These are phyloP conservation scores for Ametastegia equiseti DNA, from an alignment of 2,888 invertebrate species.

Conservation along the genomic window DNA sequence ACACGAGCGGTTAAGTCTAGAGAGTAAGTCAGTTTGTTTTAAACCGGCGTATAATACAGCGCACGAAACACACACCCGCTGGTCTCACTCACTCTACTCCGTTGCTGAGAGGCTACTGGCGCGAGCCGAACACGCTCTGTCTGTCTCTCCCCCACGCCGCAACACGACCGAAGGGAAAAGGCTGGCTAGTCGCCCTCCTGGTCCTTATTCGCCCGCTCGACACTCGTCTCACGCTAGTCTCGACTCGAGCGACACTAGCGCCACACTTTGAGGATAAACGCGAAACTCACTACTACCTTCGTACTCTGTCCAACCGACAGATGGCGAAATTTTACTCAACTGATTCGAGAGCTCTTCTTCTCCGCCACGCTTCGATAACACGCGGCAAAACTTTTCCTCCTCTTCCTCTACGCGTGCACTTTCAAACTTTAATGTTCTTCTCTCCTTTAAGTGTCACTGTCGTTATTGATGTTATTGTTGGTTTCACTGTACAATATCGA, in stretches of 20 bases:
- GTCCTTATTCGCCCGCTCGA: background rate
- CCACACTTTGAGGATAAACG: slow-evolving; percentile 37
- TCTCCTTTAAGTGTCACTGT: background rate
- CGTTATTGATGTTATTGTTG: too few species aligned
- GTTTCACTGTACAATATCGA: too few species aligned
- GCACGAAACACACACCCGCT: slow-evolving; percentile 41
- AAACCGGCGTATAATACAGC: background rate
- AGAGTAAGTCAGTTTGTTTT: slow-evolving; percentile 25
- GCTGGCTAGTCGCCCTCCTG: background rate
- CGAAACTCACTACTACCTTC: slow-evolving; percentile 39
- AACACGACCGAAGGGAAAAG: slow-evolving; percentile 21
- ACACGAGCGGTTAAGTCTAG: slow-evolving; percentile 5
- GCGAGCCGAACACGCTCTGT: slow-evolving; percentile 49
- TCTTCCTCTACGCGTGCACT: too few species aligned
- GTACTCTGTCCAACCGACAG: slow-evolving; percentile 30
- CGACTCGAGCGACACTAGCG: slow-evolving; percentile 47
- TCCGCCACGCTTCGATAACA: too few species aligned
- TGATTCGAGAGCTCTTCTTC: background rate
- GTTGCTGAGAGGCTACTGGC: slow-evolving; percentile 64
- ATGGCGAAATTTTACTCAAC: slow-evolving; percentile 15
- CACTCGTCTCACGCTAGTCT: too few species aligned
- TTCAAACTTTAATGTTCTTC: background rate
- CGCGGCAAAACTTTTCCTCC: slow-evolving; percentile 4
- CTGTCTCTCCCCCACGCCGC: slow-evolving; percentile 45
- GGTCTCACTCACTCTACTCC: slow-evolving; percentile 61